Base-by-base conservation (phyloP, 2,888 invertebrate genomes). In the Drosophila kuntzei region DNA sequence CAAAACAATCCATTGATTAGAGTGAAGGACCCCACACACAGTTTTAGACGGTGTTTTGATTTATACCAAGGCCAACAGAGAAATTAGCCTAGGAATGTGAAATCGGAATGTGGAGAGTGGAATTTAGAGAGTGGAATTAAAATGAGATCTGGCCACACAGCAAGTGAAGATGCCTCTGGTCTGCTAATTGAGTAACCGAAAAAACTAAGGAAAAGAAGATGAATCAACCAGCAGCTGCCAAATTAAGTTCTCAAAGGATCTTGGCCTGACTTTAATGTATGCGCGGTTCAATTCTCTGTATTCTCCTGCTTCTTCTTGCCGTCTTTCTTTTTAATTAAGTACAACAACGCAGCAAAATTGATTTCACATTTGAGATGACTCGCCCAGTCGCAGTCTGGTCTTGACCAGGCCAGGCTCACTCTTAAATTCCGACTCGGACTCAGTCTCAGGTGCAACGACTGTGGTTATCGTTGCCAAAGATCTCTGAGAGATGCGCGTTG, bases 341-440 rank as follows among this genome's bases (percentile, higher is more conserved):
- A 85, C 80, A 85, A 87, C 85, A 85, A 86, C 87, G 83, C 86
- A 86, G 86, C 86, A 80, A 86, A 86, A 87, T 86, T 86, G 86
- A 86, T 87, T 87, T 79, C 71, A 78, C 78, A 71, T 61, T 69
- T 18, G 55, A 55, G 55, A 16, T 47, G 53, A 37, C 39, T 44
- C 27, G 62, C 32, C 43, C 41, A 22, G 53, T 32, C 27, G 34
- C 46, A 46, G 51, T 50, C 43, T n/a, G 47, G 53, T 29, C 29
- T 36, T 43, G 27, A 44, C n/a, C 25, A 22, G 25, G 37, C 41
- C 36, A 9, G 60, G 41, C 37, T 16, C 57, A 32, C 25, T 8
- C 50, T 32, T 9, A 0, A 20, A 20, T 20, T 11, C 39, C 11
- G 20, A 20, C 43, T 29, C 53, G 27, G 25, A 27, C 53, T 54